A percentile compares a stretch with the other conserved stretches of the same genome.
Conservation (phyloP, 2,888 invertebrate species). For the Andrena camellia region DNA sequence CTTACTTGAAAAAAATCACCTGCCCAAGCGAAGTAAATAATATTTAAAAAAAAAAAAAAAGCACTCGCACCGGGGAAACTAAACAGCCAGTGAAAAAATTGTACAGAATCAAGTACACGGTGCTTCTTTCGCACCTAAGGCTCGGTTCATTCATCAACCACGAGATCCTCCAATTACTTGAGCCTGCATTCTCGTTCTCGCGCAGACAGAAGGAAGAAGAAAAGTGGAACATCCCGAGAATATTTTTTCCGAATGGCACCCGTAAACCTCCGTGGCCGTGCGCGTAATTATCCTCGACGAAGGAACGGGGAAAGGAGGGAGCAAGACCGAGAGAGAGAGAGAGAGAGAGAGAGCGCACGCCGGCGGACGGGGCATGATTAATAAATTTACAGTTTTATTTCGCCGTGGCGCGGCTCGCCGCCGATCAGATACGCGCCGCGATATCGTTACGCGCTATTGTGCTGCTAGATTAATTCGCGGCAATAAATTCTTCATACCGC, state of each 20-base stretch:
- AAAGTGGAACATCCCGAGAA: constrained; percentile 16
- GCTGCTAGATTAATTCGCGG: constrained; percentile 64
- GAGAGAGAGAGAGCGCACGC: neutral
- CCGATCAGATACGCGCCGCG: constrained; percentile 60
- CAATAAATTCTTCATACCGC: constrained; percentile 59
- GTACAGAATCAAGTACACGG: neutral
- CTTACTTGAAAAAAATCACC: no score
- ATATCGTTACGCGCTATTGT: constrained; percentile 65
- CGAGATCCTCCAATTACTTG: constrained; percentile 26
- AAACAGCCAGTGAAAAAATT: neutral
- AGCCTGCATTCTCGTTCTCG: neutral
- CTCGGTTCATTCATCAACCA: neutral
- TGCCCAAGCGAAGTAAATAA: no score
- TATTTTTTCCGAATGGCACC: neutral
- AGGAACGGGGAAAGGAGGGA: constrained; percentile 12
- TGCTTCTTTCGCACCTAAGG: constrained; percentile 7
- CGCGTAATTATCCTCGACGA: constrained; percentile 50
- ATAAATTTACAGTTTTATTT: constrained; percentile 65
- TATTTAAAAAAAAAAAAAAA: neutral
- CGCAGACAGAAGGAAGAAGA: constrained; percentile 8
- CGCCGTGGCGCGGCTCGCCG: constrained; percentile 41
- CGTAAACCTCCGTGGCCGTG: neutral
- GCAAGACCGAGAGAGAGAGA: neutral
- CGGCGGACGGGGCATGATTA: constrained; percentile 36
- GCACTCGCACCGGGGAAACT: neutral